Evolutionary conservation across 2,888 invertebrate genomes (phyloP).

Genomic region (Agriotes lineatus): DNA sequence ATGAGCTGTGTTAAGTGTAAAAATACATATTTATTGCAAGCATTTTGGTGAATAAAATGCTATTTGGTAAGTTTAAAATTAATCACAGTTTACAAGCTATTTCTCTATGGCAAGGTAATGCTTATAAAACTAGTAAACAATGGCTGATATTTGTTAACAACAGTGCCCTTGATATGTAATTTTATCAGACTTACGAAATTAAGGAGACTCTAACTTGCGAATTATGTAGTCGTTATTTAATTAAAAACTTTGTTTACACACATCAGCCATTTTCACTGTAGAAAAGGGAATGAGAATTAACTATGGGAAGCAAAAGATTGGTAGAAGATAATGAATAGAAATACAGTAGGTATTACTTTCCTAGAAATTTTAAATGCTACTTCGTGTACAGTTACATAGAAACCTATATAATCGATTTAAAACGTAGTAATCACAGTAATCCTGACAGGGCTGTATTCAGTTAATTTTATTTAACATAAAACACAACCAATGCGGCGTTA

Average conservation of each 20-base stretch:
- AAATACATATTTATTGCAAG: constrained; percentile 64
- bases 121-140: constrained; percentile 21
- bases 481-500: constrained; percentile 44
- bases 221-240: constrained; percentile 13
- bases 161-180: constrained; percentile 39
- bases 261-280: constrained; percentile 28
- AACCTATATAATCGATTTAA: constrained; percentile 47
- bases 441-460: constrained; percentile 56
- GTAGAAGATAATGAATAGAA: constrained; percentile 32
- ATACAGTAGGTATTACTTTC: constrained; percentile 29
- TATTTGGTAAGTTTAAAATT: constrained; percentile 50
- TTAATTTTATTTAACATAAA: constrained; percentile 50
- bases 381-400: constrained; percentile 41
- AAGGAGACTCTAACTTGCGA: constrained; percentile 12
- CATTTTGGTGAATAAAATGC: constrained; percentile 55
- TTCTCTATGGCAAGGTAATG: constrained; percentile 18
- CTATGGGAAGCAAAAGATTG: constrained; percentile 37
- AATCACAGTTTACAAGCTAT: constrained; percentile 55
- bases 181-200: constrained; percentile 34
- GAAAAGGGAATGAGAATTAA: constrained; percentile 14
- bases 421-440: constrained; percentile 61
- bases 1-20: constrained; percentile 61
- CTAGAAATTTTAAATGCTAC: constrained; percentile 36
- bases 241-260: constrained; percentile 24
- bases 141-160: constrained; percentile 36